Conservation (phyloP, 2,888 invertebrate genomes). For the Bombylius discolor region DNA sequence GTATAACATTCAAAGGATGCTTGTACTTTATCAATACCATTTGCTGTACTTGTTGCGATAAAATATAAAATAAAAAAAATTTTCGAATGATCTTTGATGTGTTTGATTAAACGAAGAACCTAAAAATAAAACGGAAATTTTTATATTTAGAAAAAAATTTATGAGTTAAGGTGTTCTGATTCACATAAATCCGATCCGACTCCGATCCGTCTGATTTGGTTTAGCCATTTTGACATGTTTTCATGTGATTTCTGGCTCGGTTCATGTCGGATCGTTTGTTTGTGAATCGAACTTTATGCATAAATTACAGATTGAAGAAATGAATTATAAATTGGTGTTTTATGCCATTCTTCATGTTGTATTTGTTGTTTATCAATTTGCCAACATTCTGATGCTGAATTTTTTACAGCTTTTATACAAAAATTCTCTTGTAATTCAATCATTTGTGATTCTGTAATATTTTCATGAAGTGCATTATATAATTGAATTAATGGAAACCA, state of each 20-base stretch:
- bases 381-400: constrained; percentile 26
- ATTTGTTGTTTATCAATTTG: constrained; percentile 23
- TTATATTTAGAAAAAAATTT: no score
- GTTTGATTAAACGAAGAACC: constrained; percentile 29
- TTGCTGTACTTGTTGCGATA: constrained; percentile 31
- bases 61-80: constrained; percentile 32
- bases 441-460: constrained; percentile 20
- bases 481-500: constrained; percentile 36
- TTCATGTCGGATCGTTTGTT: no score
- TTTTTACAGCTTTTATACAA: constrained; percentile 34
- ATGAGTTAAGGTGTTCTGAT: no score
- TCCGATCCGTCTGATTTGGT: no score
- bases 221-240: no score
- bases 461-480: constrained; percentile 26
- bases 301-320: constrained; percentile 31
- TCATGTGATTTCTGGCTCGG: no score
- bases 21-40: constrained; percentile 36
- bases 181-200: no score
- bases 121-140: constrained; percentile 8
- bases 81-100: constrained; percentile 27
- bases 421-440: constrained; percentile 30
- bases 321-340: constrained; percentile 35
- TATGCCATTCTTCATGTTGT: constrained; percentile 25
- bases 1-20: constrained; percentile 34
- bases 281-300: no score